A percentile compares a stretch with the other conserved stretches of the same genome.
These are phyloP conservation scores for Aotus griseimembra DNA, from an alignment of 2,797 vertebrate species.

Conservation along the genomic window DNA sequence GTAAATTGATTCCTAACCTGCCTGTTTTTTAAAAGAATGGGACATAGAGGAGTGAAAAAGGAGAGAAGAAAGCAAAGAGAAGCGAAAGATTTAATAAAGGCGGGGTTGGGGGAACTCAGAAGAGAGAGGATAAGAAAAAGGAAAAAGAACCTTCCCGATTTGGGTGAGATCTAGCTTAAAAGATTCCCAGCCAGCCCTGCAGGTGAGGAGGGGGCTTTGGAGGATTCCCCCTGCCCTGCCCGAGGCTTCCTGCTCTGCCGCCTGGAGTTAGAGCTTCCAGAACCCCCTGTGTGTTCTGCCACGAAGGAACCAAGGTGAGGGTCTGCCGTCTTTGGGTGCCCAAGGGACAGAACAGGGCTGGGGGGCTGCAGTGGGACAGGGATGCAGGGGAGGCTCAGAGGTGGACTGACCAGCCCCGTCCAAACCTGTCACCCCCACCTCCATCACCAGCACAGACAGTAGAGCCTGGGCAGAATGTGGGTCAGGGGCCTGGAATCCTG, in stretches of 20 bases:
- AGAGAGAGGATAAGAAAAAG: background rate
- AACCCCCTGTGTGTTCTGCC: background rate
- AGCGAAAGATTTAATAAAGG: background rate
- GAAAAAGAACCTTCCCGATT: background rate
- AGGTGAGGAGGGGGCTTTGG: background rate
- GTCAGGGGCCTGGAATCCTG: background rate
- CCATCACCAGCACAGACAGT: background rate
- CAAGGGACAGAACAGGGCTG: background rate
- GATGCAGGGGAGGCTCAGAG: background rate
- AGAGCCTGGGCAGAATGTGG: background rate
- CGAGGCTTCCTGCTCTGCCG: background rate
- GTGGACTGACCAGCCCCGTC: rapidly evolving
- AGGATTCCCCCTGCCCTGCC: rapidly evolving
- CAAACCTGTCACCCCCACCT: background rate
- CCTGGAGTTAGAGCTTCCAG: background rate
- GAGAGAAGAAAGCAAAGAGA: background rate
- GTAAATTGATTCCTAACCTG: background rate
- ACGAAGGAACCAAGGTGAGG: background rate
- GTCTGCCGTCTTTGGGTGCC: rapidly evolving
- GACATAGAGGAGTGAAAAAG: background rate
- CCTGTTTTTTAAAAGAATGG: background rate
- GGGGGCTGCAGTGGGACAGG: background rate
- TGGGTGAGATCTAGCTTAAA: background rate
- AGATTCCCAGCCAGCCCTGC: background rate
- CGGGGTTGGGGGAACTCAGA: too few relatives aligned